Percentiles rank a stretch among this genome's conserved stretches.
phyloP scores from a whole-genome alignment of 1,140 invertebrate species.

The Sycophaga agraensis region DNA sequence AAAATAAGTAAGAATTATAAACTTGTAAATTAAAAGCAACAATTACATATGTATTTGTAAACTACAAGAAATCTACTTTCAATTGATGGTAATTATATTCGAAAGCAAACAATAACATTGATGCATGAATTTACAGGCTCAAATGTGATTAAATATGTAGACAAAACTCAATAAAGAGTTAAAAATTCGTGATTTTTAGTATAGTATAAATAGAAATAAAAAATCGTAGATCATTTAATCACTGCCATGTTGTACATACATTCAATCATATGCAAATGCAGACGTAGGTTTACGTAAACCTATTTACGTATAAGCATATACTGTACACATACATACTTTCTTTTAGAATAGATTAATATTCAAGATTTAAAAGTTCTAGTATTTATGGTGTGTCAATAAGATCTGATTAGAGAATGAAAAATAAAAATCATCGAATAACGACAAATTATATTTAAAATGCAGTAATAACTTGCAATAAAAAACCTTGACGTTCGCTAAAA shows the following conservation, averaged over 20 bases:
- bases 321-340: constrained; percentile 14
- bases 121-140: constrained; percentile 10
- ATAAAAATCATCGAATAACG: constrained; percentile 1
- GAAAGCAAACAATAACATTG: constrained; percentile 2
- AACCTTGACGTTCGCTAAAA: neutral
- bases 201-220: constrained; percentile 9
- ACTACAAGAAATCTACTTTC: neutral
- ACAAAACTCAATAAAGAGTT: constrained; percentile 8
- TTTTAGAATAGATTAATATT: constrained; percentile 14
- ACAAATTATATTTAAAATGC: constrained; percentile 4
- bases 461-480: constrained; percentile 6
- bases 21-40: constrained; percentile 1
- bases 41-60: neutral
- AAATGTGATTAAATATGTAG: constrained; percentile 22
- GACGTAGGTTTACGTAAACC: constrained; percentile 12
- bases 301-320: constrained; percentile 1
- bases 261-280: constrained; percentile 43
- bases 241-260: constrained; percentile 54
- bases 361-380: constrained; percentile 18
- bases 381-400: constrained; percentile 16
- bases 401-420: constrained; percentile 2
- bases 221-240: constrained; percentile 35
- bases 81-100: constrained; percentile 8
- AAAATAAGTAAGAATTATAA: constrained; percentile 5
- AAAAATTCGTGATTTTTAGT: constrained; percentile 24